Evolutionary conservation across 2,888 invertebrate species (phyloP).

Genomic region (Drosophila mimica): DNA sequence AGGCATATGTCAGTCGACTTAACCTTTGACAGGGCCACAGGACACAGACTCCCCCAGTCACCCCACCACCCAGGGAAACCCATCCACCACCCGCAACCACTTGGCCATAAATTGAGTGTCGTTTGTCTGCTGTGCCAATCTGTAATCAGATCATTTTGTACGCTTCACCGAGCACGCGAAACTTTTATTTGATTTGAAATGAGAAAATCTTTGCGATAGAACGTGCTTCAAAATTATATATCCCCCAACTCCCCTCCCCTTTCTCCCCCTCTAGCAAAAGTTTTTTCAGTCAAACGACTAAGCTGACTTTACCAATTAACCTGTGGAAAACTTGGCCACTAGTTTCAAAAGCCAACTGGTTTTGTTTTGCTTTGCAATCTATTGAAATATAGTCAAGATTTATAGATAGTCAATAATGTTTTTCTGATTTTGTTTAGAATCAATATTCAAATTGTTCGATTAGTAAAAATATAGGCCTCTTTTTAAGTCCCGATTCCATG

Average conservation of each 20-base stretch:
- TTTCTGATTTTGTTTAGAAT: background rate
- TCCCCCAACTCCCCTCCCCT: background rate
- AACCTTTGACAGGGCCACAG: constrained; percentile 50
- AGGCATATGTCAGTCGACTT: constrained; percentile 48
- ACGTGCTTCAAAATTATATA: constrained; percentile 26
- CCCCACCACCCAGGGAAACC: background rate
- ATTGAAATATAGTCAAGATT: background rate
- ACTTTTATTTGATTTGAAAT: constrained; percentile 54
- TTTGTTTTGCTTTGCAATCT: background rate
- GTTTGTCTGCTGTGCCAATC: constrained; percentile 46
- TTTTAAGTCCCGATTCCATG: background rate
- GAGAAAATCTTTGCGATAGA: constrained; percentile 33
- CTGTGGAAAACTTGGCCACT: constrained; percentile 28
- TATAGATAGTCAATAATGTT: background rate
- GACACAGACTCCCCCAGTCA: background rate
- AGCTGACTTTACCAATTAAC: constrained; percentile 35
- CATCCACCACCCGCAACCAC: background rate
- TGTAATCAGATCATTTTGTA: constrained; percentile 62
- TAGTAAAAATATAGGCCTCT: background rate
- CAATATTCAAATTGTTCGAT: background rate
- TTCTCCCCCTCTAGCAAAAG: background rate
- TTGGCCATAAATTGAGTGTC: constrained; percentile 62
- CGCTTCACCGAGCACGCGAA: constrained; percentile 47
- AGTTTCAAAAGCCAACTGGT: background rate
- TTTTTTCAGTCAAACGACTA: background rate